Evolutionary conservation across 2,113 vertebrate species (phyloP).

Genomic region (Aphyosemion australe): DNA sequence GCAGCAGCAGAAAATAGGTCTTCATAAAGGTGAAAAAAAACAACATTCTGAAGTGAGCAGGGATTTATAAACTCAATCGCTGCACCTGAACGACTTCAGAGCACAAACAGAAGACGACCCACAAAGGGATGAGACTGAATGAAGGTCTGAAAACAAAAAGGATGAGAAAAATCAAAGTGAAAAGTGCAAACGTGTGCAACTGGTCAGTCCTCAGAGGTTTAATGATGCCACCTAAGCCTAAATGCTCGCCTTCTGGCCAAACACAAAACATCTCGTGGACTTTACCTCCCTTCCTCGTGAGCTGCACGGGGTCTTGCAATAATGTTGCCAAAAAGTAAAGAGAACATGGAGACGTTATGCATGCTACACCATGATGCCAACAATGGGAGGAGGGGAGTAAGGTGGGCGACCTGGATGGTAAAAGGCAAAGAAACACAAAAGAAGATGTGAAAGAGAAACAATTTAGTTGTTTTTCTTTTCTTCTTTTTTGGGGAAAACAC

Average conservation of each 20-base stretch:
- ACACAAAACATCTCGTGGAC: conserved; percentile 37
- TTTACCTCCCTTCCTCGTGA: conserved; percentile 9
- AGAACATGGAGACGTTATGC: conserved; percentile 72
- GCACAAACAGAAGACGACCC: conserved; percentile 24
- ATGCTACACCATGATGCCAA: conserved; percentile 83
- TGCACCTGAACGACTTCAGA: conserved; percentile 32
- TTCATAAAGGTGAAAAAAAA: too few species aligned
- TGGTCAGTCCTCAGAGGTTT: conserved; percentile 25
- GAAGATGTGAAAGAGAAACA: conserved; percentile 58
- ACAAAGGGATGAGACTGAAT: conserved; percentile 20
- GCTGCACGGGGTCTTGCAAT: conserved; percentile 50
- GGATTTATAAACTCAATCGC: conserved; percentile 9
- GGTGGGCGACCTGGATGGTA: conserved; percentile 50
- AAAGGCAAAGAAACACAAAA: conserved; percentile 71
- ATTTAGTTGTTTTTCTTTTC: conserved; percentile 54
- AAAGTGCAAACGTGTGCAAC: conserved; percentile 25
- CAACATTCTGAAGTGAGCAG: not conserved
- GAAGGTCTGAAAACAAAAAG: conserved; percentile 14
- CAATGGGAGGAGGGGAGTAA: conserved; percentile 53
- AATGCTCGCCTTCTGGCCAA: conserved; percentile 42
- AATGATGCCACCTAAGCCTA: conserved; percentile 20
- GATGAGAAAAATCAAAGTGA: conserved; percentile 1
- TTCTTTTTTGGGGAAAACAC: conserved; percentile 40
- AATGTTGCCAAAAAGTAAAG: conserved; percentile 57
- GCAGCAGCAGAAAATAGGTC: conserved; percentile 7